Base-by-base conservation (phyloP, 2,113 vertebrate species). In the Callithrix jacchus region DNA sequence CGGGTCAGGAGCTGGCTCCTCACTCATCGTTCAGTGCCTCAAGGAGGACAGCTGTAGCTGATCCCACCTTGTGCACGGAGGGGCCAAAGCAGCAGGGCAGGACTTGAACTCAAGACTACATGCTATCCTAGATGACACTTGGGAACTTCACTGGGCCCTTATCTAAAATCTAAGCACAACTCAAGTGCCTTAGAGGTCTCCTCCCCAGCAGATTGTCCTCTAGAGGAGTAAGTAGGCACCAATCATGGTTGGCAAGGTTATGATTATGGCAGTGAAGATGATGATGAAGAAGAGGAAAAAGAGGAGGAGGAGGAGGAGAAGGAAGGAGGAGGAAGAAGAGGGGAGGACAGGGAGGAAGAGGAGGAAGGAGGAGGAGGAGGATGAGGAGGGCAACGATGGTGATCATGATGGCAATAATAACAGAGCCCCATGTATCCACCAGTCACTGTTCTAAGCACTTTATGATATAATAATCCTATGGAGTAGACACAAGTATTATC, bases 301-400 rank as follows among this genome's bases (percentile, higher is more conserved):
- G 35, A 14, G 37, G 23, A 9, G 2, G 68, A 52, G 6, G 64
- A 9, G 0, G 47, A 5, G 18, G 16, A 47, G 1, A 35, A 12
- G 6, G 10, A 2, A 54, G 35, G 32, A 49, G 23, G 17, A 37
- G 37, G 25, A 37, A 1, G 5, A 12, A 2, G 49, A 1, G 23
- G 12, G 68, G 47, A 3, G 10, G 16, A 42, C 42, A 2, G 1
- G 66, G 47, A 42, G 5, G 64, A 9, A 1, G 35, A 4, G 17
- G 23, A 47, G 2, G 56, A 12, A 16, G 10, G 1, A 1, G 5
- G 16, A 3, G 47, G 1, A 6, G 9, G 3, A 54, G 23, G 32
- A 37, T 8, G 27, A 37, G 37, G 25, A 37, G 40, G 23, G 54
- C n/a, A 10, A 40, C 7, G 87, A 25, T 21, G 47, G 40, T 30